Conservation (phyloP, 1,140 invertebrate species). For the Macrobrachium nipponense region DNA sequence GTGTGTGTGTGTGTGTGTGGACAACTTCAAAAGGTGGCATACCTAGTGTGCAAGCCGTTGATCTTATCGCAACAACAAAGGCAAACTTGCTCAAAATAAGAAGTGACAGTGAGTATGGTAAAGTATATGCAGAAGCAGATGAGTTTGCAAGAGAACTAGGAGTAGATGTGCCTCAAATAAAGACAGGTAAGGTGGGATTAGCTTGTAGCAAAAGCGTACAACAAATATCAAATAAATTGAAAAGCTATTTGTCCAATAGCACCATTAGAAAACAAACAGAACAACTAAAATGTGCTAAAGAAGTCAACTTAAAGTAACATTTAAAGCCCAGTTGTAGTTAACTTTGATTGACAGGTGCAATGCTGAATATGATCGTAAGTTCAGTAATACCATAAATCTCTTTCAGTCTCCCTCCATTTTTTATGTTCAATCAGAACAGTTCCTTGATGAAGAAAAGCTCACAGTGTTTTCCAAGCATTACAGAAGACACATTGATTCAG, state of each 20-base stretch:
- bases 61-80: slow-evolving; percentile 7
- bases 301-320: slow-evolving; percentile 18
- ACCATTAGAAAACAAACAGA: slow-evolving; percentile 16
- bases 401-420: not conserved
- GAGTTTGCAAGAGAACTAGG: slow-evolving; percentile 16
- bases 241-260: slow-evolving; percentile 23
- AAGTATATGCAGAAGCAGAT: slow-evolving; percentile 26
- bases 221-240: not conserved
- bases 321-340: slow-evolving; percentile 19
- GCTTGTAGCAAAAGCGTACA: slow-evolving; percentile 16
- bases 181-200: not conserved
- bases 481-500: slow-evolving; percentile 20
- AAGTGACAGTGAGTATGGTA: slow-evolving; percentile 26
- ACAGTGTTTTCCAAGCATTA: slow-evolving; percentile 28
- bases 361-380: not conserved
- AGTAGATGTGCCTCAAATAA: slow-evolving; percentile 10
- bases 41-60: slow-evolving; percentile 6
- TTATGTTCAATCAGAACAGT: slow-evolving; percentile 23
- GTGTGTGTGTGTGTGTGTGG: not conserved
- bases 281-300: slow-evolving; percentile 36
- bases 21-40: slow-evolving; percentile 5
- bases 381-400: not conserved
- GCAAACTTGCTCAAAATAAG: slow-evolving; percentile 27
- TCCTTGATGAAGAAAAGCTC: slow-evolving; percentile 27
- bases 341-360: not conserved